Base-by-base conservation (phyloP, 2,113 vertebrate species). In the Stictonetta naevosa region DNA sequence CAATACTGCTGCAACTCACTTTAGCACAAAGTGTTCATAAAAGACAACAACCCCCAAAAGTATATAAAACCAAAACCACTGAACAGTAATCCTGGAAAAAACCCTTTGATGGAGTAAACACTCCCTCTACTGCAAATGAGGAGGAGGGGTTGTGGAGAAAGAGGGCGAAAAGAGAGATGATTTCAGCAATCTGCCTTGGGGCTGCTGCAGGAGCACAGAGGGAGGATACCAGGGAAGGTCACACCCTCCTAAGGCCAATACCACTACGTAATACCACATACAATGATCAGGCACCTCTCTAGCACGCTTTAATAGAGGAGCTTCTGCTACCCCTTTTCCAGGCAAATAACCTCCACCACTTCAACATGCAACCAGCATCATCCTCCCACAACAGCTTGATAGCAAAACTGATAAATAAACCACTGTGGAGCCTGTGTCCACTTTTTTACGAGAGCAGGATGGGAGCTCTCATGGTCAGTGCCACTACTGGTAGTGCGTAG, bases 41-140 rank as follows among this genome's bases (percentile, higher is more conserved):
- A 90, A 93, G 92, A 88, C 73, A 86, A 31, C 77, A 91, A 73
- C 91, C 67, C 82, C 93, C 86, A 68, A 28, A 67, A 40, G 71
- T 19, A 91, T 64, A 92, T 15, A 91, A 94, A 93, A 85, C 66
- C 79, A 86, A 93, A 93, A 72, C 93, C 92, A 94, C 84, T 58
- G 55, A 79, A 48, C 40, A 5, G 91, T 71, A 79, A 90, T 84
- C 86, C 92, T 60, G 14, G 93, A 83, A 88, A 58, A 89, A 92
- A 96, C 76, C 92, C 95, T 92, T 56, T 84, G 85, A 79, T 77
- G 93, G 88, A 84, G 78, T 76, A n/a, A 93, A 84, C 72, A 20
- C 90, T 91, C 84, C 96, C 92, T 86, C 88, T 95, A 34, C 92
- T 79, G 94, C 83, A 38, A 83, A 56, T 20, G 74, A 77, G 68